These are phyloP conservation scores for Patella depressa DNA, from an alignment of 2,888 invertebrate genomes.

Conservation along the genomic window DNA sequence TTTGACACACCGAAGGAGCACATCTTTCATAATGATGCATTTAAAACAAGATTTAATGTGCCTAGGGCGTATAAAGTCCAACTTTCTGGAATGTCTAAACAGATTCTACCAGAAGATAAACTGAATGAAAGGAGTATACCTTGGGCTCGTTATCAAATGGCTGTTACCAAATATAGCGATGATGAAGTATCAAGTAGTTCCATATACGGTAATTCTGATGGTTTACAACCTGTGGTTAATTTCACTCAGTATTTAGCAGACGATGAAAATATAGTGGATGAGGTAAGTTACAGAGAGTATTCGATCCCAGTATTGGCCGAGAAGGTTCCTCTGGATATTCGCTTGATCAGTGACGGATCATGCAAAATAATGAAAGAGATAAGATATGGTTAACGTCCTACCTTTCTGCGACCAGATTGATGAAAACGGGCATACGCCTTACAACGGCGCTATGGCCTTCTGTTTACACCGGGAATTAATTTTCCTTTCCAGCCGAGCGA, in stretches of 20 bases:
- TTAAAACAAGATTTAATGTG: slow-evolving; percentile 42
- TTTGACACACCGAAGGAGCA: slow-evolving; percentile 55
- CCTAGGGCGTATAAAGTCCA: slow-evolving; percentile 40
- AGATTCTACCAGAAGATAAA: slow-evolving; percentile 43
- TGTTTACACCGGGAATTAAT: too few species aligned
- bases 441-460: too few species aligned
- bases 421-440: too few species aligned
- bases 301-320: too few species aligned
- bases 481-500: too few species aligned
- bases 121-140: slow-evolving; percentile 45
- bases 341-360: too few species aligned
- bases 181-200: slow-evolving; percentile 49
- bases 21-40: slow-evolving; percentile 48
- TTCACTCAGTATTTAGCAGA: slow-evolving; percentile 50
- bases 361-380: too few species aligned
- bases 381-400: too few species aligned
- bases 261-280: slow-evolving; percentile 49
- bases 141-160: slow-evolving; percentile 57
- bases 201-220: slow-evolving; percentile 47
- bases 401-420: too few species aligned
- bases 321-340: too few species aligned
- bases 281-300: slow-evolving; percentile 37
- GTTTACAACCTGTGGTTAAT: slow-evolving; percentile 44
- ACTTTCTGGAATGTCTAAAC: slow-evolving; percentile 48
- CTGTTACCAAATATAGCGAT: slow-evolving; percentile 54